A percentile compares a stretch with the other conserved stretches of the same genome.
These are phyloP conservation scores for Leptestheria dahalacensis DNA, from an alignment of 1,140 invertebrate species.

Conservation along the genomic window DNA sequence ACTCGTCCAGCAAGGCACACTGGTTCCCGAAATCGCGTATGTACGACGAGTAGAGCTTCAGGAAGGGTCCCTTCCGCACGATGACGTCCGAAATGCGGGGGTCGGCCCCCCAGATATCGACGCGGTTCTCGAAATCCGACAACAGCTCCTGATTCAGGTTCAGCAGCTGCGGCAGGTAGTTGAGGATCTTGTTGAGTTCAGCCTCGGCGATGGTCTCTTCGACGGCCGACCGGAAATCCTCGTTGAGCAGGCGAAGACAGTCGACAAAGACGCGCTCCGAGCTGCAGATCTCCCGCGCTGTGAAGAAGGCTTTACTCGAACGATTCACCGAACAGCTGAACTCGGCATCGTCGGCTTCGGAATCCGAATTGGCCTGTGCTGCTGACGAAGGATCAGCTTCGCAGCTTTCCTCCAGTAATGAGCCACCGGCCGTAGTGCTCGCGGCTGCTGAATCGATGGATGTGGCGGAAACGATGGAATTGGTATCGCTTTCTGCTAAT, in stretches of 20 bases:
- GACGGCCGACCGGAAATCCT: constrained; percentile 42
- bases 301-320: constrained; percentile 31
- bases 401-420: neutral
- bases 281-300: constrained; percentile 49
- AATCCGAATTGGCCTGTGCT: constrained; percentile 13
- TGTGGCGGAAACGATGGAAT: neutral
- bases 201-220: constrained; percentile 33
- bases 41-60: constrained; percentile 56
- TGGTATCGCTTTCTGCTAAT: neutral
- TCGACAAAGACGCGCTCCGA: constrained; percentile 55
- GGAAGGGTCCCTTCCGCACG: constrained; percentile 55
- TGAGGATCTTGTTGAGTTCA: constrained; percentile 41
- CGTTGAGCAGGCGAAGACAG: constrained; percentile 48
- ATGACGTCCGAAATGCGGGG: constrained; percentile 55
- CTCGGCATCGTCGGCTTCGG: constrained; percentile 16
- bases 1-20: constrained; percentile 42
- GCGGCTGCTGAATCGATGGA: neutral
- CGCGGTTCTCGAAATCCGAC: constrained; percentile 42
- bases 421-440: neutral
- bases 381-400: constrained; percentile 8
- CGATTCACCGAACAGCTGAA: constrained; percentile 19
- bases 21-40: constrained; percentile 52
- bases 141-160: constrained; percentile 48
- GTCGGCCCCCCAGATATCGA: constrained; percentile 41
- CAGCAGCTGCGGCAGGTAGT: constrained; percentile 39